Evolutionary conservation across 2,113 vertebrate species (phyloP).

Genomic region (Amazona guildingii): DNA sequence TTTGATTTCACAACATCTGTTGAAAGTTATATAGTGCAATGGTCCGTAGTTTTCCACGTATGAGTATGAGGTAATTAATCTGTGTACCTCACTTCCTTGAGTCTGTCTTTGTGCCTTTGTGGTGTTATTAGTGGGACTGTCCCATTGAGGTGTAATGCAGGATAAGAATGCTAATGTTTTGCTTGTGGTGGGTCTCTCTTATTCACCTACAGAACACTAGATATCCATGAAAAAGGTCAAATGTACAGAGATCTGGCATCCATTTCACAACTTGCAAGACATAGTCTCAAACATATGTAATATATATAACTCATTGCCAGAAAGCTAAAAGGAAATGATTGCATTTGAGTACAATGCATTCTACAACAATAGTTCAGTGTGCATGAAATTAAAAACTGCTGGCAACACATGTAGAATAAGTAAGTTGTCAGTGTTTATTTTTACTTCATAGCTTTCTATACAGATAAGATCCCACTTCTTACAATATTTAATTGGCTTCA

Average conservation of each 20-base stretch:
- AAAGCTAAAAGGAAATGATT: conserved; percentile 83
- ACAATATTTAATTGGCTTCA: conserved; percentile 30
- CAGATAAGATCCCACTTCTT: conserved; percentile 26
- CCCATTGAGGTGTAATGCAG: not conserved
- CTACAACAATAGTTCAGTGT: conserved; percentile 79
- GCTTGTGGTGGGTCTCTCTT: conserved; percentile 68
- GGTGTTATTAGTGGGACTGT: conserved; percentile 28
- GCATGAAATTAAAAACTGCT: conserved; percentile 81
- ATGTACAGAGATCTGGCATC: conserved; percentile 70
- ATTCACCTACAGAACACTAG: conserved; percentile 58
- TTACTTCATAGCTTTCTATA: conserved; percentile 35
- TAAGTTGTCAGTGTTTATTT: conserved; percentile 58
- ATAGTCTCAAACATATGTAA: conserved; percentile 78
- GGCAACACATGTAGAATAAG: conserved; percentile 60
- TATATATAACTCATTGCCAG: conserved; percentile 74
- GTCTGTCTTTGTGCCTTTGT: not conserved
- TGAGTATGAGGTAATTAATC: conserved; percentile 43
- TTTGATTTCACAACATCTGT: conserved; percentile 67
- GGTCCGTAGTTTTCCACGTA: conserved; percentile 26
- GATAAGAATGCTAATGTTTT: conserved; percentile 29
- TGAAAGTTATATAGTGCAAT: conserved; percentile 52
- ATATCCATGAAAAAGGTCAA: conserved; percentile 72
- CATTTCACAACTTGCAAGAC: conserved; percentile 69
- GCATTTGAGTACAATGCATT: conserved; percentile 82
- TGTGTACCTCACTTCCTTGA: conserved; percentile 58